Evolutionary conservation across 2,113 vertebrate genomes (phyloP).

Genomic region (Puffinus mauretanicus): DNA sequence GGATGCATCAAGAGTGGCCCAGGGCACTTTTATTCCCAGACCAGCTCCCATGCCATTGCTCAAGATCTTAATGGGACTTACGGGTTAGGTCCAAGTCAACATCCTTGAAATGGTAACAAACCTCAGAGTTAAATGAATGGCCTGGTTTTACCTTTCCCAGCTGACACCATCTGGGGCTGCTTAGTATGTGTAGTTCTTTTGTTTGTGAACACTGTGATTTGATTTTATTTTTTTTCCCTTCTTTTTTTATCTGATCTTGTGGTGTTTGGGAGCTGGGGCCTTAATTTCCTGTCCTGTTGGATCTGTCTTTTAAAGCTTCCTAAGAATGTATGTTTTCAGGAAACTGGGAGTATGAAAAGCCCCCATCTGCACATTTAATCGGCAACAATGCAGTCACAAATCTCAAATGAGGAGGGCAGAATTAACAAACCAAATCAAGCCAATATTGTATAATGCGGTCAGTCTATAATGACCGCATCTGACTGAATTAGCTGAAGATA

Average conservation of each 20-base stretch:
- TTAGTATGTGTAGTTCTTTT: not conserved
- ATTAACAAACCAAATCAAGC: not conserved
- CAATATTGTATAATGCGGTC: not conserved
- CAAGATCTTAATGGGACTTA: no score
- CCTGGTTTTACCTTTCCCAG: not conserved
- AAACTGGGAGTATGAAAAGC: not conserved
- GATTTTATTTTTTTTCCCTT: not conserved
- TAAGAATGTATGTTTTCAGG: not conserved
- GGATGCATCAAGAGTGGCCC: not conserved
- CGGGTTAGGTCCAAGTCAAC: not conserved
- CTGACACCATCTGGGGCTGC: not conserved
- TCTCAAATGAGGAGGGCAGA: not conserved
- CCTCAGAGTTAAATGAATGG: not conserved
- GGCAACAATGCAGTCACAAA: not conserved
- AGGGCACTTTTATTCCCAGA: not conserved
- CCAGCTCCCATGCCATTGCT: not conserved
- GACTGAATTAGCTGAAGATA: not conserved
- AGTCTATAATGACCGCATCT: not conserved
- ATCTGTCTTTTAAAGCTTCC: not conserved
- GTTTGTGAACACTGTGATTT: not conserved
- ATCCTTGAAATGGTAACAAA: not conserved
- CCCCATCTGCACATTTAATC: not conserved
- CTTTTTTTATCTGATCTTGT: not conserved
- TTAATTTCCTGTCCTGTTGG: conserved; percentile 36
- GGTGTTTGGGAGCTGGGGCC: not conserved